These are phyloP conservation scores for Martes flavigula DNA, from an alignment of 2,797 vertebrate genomes.

Conservation along the genomic window DNA sequence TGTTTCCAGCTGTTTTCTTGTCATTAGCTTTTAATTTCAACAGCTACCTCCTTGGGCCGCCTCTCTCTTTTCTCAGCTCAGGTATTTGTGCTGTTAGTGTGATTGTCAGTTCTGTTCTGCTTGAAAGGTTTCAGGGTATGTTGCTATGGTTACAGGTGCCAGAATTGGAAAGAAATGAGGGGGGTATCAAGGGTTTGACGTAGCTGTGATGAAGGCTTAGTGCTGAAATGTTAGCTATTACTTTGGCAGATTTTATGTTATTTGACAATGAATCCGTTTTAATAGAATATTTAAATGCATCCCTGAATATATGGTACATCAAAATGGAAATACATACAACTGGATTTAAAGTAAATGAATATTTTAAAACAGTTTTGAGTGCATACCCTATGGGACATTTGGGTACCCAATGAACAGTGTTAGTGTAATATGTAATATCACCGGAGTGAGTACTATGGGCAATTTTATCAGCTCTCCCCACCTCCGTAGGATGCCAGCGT, in stretches of 20 bases:
- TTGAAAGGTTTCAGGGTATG: conserved; percentile 84
- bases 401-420: conserved; percentile 31
- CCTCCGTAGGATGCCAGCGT: not conserved
- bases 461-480: not conserved
- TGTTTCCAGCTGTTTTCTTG: conserved; percentile 86
- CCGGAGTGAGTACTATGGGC: conserved; percentile 8
- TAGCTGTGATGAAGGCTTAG: conserved; percentile 83
- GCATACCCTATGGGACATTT: conserved; percentile 57
- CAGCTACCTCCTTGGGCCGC: conserved; percentile 81
- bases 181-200: conserved; percentile 79
- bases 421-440: conserved; percentile 43
- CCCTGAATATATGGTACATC: conserved; percentile 72
- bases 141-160: conserved; percentile 86
- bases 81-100: conserved; percentile 83
- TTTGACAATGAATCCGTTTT: conserved; percentile 81
- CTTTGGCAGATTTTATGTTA: conserved; percentile 78
- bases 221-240: conserved; percentile 82
- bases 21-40: conserved; percentile 88
- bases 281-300: conserved; percentile 84
- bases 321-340: conserved; percentile 74
- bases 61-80: conserved; percentile 78
- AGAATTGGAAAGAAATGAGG: conserved; percentile 86
- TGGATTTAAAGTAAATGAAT: conserved; percentile 77
- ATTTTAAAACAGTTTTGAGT: conserved; percentile 69
- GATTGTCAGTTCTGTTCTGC: conserved; percentile 88